Percentiles rank a stretch among this genome's conserved stretches.
These are phyloP conservation scores for Semnornis frantzii DNA, from an alignment of 2,113 vertebrate genomes.

Conservation along the genomic window DNA sequence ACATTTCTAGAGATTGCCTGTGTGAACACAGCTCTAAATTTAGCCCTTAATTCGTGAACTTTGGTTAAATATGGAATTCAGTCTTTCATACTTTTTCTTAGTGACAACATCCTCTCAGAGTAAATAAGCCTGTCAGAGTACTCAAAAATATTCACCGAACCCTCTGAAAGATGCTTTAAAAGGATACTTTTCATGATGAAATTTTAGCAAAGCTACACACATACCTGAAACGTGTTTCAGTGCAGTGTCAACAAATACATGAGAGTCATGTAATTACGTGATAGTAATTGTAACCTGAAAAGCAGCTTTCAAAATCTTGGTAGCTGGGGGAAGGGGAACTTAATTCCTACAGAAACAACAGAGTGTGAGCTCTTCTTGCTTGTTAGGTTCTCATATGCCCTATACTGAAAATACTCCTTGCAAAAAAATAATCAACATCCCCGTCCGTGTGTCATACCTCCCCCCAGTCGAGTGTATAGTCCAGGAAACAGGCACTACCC, in stretches of 20 bases:
- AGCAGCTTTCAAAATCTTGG: neutral
- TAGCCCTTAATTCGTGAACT: neutral
- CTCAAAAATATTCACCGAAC: neutral
- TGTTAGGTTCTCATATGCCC: fast-evolving
- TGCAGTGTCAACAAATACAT: neutral
- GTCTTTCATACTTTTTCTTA: neutral
- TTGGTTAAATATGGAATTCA: constrained; percentile 5
- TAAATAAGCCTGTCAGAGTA: neutral
- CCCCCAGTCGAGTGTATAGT: neutral
- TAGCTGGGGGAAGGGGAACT: neutral
- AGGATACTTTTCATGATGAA: neutral
- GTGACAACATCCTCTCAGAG: neutral
- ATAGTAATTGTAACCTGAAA: constrained; percentile 11
- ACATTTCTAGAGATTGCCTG: neutral
- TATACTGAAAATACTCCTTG: neutral
- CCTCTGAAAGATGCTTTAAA: neutral
- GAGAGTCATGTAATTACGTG: neutral
- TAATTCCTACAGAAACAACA: neutral
- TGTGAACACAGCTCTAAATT: constrained; percentile 20
- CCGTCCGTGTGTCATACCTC: too few relatives aligned
- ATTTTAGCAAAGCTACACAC: neutral
- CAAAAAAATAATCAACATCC: neutral
- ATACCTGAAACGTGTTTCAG: neutral
- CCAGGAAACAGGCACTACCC: neutral
- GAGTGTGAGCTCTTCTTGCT: neutral